Evolutionary conservation across 2,888 invertebrate genomes (phyloP).

Genomic region (Napeogenes inachia): DNA sequence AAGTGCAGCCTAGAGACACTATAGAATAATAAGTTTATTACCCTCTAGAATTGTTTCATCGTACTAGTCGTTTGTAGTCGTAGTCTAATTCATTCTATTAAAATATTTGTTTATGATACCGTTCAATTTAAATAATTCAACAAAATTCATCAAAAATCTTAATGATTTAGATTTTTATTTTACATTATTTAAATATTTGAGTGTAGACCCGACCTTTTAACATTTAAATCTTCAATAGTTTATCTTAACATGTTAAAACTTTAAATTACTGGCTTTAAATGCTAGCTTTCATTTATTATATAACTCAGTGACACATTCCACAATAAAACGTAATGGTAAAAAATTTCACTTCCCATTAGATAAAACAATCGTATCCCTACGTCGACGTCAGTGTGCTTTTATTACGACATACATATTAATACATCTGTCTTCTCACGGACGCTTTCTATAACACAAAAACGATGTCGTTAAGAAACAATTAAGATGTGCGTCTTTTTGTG

Average conservation of each 20-base stretch:
- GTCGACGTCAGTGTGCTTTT: constrained; percentile 18
- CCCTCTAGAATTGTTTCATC: constrained; percentile 2
- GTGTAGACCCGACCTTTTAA: not conserved
- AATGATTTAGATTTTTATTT: no score
- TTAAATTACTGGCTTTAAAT: constrained; percentile 7
- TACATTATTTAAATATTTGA: not conserved
- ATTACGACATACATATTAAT: constrained; percentile 25
- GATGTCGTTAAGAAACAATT: constrained; percentile 26
- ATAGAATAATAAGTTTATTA: constrained; percentile 32
- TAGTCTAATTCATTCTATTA: no score
- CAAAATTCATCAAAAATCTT: no score
- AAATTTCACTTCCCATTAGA: constrained; percentile 23
- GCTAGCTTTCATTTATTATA: constrained; percentile 23
- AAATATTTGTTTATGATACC: no score
- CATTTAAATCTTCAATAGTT: not conserved
- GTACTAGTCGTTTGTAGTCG: no score
- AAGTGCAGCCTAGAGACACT: constrained; percentile 25
- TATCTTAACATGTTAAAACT: not conserved
- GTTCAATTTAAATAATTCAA: no score
- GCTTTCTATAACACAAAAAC: constrained; percentile 30
- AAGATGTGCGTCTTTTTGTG: constrained; percentile 19
- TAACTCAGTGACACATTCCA: constrained; percentile 11
- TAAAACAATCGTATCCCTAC: constrained; percentile 18
- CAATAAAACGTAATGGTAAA: constrained; percentile 17
- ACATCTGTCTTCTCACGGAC: constrained; percentile 24